Evolutionary conservation across 2,113 vertebrate species (phyloP).

Genomic region (Paraplagusia blochii): DNA sequence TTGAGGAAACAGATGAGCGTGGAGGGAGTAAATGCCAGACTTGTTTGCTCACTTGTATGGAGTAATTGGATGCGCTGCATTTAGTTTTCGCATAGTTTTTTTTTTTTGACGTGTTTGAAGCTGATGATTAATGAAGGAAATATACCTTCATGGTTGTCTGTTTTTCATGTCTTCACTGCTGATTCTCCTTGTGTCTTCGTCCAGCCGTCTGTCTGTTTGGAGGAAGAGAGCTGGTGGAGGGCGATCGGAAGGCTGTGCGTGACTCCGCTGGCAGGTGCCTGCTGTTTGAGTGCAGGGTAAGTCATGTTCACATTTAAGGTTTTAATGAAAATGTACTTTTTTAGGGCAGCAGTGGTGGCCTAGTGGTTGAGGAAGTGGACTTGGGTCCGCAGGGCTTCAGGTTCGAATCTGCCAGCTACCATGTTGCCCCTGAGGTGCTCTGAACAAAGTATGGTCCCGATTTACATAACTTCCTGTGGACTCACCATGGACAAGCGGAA

Average conservation of each 20-base stretch:
- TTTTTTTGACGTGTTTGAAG: not conserved
- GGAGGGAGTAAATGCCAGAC: slow-evolving; percentile 6
- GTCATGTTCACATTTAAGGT: slow-evolving; percentile 35
- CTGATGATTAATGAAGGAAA: not conserved
- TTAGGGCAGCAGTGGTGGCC: no score
- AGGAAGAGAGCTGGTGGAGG: slow-evolving; percentile 88
- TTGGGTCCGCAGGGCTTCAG: no score
- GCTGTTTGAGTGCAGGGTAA: slow-evolving; percentile 95
- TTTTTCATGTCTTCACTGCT: slow-evolving; percentile 11
- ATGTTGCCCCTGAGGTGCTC: no score
- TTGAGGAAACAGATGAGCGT: no score
- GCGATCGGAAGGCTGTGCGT: slow-evolving; percentile 84
- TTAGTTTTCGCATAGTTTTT: not conserved
- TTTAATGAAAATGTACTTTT: not conserved
- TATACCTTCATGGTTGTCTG: slow-evolving; percentile 2
- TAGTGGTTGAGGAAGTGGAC: no score
- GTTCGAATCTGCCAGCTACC: no score
- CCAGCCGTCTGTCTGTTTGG: slow-evolving; percentile 89
- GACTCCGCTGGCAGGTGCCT: slow-evolving; percentile 87
- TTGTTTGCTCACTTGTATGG: not conserved
- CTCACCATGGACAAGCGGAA: no score
- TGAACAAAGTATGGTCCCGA: no score
- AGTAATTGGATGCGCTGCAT: no score
- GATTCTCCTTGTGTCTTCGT: slow-evolving; percentile 25
- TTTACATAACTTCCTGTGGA: no score